Evolutionary conservation across 1,140 invertebrate species (phyloP).

Genomic region (Drosophila dunni): DNA sequence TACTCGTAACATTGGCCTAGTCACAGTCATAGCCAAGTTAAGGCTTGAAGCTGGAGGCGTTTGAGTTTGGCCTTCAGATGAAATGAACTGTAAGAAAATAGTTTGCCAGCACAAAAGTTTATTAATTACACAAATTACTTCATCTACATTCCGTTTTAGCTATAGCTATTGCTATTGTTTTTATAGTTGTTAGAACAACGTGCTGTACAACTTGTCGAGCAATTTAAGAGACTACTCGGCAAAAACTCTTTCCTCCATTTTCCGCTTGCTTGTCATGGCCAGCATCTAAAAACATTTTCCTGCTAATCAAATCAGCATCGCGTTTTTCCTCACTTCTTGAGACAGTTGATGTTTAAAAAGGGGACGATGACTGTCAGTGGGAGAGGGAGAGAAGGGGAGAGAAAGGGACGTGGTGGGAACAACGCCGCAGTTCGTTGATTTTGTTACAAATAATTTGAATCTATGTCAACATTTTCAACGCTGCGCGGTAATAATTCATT

Average conservation of each 20-base stretch:
- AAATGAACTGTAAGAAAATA: slow-evolving; percentile 65
- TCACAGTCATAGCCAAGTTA: slow-evolving; percentile 22
- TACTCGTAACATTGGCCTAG: slow-evolving; percentile 40
- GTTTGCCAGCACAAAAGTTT: slow-evolving; percentile 50
- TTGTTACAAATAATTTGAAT: slow-evolving; percentile 80
- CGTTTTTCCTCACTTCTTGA: slow-evolving; percentile 23
- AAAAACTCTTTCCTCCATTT: slow-evolving; percentile 43
- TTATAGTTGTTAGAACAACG: slow-evolving; percentile 13
- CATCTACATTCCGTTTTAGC: slow-evolving; percentile 14
- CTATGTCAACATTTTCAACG: slow-evolving; percentile 76
- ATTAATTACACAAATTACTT: slow-evolving; percentile 56
- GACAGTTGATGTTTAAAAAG: slow-evolving; percentile 1
- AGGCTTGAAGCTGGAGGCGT: slow-evolving; percentile 32
- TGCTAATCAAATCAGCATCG: slow-evolving; percentile 70
- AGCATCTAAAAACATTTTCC: slow-evolving; percentile 45
- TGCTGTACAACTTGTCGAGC: slow-evolving; percentile 26
- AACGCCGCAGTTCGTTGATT: slow-evolving; percentile 71
- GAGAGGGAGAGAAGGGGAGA: not conserved
- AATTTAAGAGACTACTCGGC: slow-evolving; percentile 14
- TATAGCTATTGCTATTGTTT: not conserved
- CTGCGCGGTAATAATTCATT: slow-evolving; percentile 77
- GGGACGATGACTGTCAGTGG: not conserved
- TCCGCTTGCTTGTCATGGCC: not conserved
- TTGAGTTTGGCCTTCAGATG: slow-evolving; percentile 52
- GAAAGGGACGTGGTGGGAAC: slow-evolving; percentile 5